Percentiles rank a stretch among this genome's conserved stretches.
Conservation (phyloP, 1,140 invertebrate species). For the Trichonephila clavipes region DNA sequence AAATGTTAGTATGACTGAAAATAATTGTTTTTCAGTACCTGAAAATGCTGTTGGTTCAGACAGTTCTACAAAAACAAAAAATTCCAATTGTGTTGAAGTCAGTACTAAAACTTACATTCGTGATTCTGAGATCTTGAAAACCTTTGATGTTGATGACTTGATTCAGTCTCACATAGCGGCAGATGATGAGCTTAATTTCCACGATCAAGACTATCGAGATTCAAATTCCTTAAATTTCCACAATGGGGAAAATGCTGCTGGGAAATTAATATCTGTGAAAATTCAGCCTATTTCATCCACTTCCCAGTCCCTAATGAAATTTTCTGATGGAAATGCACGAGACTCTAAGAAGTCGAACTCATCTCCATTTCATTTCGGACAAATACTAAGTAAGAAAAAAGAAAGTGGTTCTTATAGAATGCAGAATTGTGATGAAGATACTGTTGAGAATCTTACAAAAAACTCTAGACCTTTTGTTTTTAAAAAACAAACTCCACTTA, state of each 20-base stretch:
- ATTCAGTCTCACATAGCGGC: constrained; percentile 4
- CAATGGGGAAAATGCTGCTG: not conserved
- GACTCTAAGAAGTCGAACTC: not conserved
- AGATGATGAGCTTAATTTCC: constrained; percentile 4
- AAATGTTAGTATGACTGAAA: not conserved
- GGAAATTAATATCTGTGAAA: not conserved
- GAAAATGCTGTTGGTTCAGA: not conserved
- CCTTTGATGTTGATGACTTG: not conserved
- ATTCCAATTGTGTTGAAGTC: not conserved
- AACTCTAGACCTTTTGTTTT: constrained; percentile 14
- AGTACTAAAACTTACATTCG: not conserved
- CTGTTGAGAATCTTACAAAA: not conserved
- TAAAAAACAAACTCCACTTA: constrained; percentile 9
- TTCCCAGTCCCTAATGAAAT: not conserved
- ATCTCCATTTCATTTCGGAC: constrained; percentile 3
- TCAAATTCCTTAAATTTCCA: not conserved
- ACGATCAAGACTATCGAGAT: not conserved
- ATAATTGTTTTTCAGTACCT: not conserved
- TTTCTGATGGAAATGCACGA: not conserved
- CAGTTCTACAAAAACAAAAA: not conserved
- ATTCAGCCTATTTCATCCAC: not conserved
- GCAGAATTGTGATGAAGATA: not conserved
- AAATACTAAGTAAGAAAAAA: constrained; percentile 9
- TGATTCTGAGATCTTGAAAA: not conserved
- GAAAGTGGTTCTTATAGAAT: not conserved